Evolutionary conservation across 2,888 invertebrate genomes (phyloP), one percentile per base, ranked within the genome.

Genomic region (Bellardia bayeri): DNA sequence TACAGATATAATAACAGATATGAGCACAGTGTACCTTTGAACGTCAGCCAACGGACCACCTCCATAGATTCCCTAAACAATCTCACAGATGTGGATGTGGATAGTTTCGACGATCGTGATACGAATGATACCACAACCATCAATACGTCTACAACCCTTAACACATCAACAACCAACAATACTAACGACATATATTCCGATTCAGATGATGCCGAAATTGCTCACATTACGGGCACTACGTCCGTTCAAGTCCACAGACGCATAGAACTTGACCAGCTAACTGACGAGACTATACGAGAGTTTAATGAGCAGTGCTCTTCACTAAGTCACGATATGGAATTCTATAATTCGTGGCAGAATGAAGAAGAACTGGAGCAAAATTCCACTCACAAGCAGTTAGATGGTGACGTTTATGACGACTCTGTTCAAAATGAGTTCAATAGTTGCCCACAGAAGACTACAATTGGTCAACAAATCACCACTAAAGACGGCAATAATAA

Each of bases 51-150:
- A 66, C 64, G 69, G 40, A 83, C 40, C 2, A 95, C 95, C 68
- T 96, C 96, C 3, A 92, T 96, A 72, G 96, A 96, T 91, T 96
- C 96, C 88, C 94, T 96, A 45, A 96, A 96, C 85, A 96, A 96
- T 93, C 95, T 96, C 5, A 96, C 96, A 0, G 96, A 96, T 90
- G 71, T 54, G 0, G 96, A 96, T 90, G 71, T 54, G 5, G 96
- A 94, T 87, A 95, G 95, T 81, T 95, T 95, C 40, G 89, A 88
- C 14, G 86, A 86, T 45, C 79, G 74, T 14, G 76, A 68, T 8
- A 64, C 40, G 6, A 68, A 95, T 95, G 90, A 95, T 94, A 40
- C 95, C 42, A 23, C 54, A 61, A 69, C 82, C 8, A 61, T 9
- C 16, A 76, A 71, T 13, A 69, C 84, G 2, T 45, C 40, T 23